Evolutionary conservation across 1,140 invertebrate species (phyloP).

Genomic region (Lerema accius): DNA sequence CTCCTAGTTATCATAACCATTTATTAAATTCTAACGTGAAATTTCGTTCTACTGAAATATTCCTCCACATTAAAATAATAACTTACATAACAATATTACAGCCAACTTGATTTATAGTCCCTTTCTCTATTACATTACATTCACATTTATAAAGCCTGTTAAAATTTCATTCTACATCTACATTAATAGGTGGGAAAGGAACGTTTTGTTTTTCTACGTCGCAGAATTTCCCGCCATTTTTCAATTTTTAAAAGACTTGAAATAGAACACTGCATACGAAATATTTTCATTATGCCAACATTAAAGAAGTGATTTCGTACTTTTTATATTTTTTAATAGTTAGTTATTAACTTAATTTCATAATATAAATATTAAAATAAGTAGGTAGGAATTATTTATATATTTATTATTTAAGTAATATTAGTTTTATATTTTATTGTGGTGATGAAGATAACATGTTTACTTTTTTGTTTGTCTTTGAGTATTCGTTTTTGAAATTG

Average conservation of each 20-base stretch:
- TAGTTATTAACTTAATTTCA: too few relatives aligned
- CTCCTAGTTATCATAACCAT: slow-evolving; percentile 53
- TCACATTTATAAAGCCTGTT: background rate
- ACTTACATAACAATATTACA: slow-evolving; percentile 1
- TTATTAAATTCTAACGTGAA: slow-evolving; percentile 25
- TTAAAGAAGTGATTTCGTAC: background rate
- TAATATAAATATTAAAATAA: background rate
- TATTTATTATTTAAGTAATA: too few relatives aligned
- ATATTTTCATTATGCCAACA: background rate
- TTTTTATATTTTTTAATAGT: background rate
- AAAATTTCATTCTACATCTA: background rate
- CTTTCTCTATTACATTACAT: too few relatives aligned
- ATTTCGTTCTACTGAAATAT: slow-evolving; percentile 4
- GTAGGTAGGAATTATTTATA: too few relatives aligned
- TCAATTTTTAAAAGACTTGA: background rate
- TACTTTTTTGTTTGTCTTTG: too few relatives aligned
- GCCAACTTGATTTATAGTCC: slow-evolving; percentile 24
- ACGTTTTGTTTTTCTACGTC: background rate
- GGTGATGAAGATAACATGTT: too few relatives aligned
- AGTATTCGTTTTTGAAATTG: too few relatives aligned
- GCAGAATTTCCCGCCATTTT: slow-evolving; percentile 1
- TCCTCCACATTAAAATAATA: slow-evolving; percentile 6
- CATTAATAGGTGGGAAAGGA: too few relatives aligned
- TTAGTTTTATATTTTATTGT: too few relatives aligned
- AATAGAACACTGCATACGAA: background rate